Evolutionary conservation across 2,797 vertebrate genomes (phyloP).

Genomic region (Gorsachius magnificus): DNA sequence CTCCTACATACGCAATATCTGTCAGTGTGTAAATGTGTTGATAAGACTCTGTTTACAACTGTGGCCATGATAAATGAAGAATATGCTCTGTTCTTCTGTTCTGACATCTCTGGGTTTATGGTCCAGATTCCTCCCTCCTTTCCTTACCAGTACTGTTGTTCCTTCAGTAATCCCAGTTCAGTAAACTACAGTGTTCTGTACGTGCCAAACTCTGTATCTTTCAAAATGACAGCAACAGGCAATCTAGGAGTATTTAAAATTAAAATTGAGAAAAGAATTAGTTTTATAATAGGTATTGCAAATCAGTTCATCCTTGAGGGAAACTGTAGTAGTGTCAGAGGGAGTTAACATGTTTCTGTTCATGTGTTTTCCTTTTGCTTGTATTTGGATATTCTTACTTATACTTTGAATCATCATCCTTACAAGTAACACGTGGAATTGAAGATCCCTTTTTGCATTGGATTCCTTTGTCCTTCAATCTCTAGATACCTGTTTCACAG

Average conservation of each 20-base stretch:
- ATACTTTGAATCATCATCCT: neutral
- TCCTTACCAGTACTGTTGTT: neutral
- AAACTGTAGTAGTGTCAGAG: neutral
- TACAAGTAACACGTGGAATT: neutral
- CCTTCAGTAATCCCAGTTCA: neutral
- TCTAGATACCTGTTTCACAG: neutral
- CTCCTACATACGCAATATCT: fast-evolving
- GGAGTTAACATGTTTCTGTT: neutral
- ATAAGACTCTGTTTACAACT: neutral
- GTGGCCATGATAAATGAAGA: neutral
- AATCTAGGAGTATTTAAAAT: conserved; percentile 1
- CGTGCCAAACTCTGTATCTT: neutral
- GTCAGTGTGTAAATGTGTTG: neutral
- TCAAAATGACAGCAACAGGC: neutral
- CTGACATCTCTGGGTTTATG: neutral
- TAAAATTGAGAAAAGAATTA: neutral
- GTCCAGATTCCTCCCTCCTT: neutral
- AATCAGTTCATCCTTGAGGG: neutral
- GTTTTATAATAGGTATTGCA: neutral
- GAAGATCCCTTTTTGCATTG: neutral
- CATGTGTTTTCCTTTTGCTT: neutral
- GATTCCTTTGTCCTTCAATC: neutral
- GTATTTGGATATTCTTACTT: neutral
- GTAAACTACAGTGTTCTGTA: neutral
- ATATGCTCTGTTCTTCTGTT: neutral